Percentiles rank a stretch among this genome's conserved stretches.
Evolutionary conservation across 2,888 invertebrate species (phyloP).

Genomic region (Ypsolopha scabrella): DNA sequence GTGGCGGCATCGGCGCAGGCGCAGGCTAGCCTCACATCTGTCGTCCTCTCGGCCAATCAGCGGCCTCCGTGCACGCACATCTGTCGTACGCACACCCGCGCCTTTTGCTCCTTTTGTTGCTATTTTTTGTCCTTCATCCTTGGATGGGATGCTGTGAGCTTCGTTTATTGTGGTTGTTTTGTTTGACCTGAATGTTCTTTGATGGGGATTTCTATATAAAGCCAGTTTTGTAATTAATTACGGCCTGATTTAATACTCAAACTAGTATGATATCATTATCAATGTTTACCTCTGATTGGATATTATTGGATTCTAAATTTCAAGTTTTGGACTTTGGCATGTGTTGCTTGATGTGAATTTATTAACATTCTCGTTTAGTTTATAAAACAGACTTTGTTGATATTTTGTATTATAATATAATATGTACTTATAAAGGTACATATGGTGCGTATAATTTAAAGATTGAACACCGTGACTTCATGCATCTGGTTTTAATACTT

Average conservation of each 20-base stretch:
- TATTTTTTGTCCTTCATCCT: slow-evolving; percentile 36
- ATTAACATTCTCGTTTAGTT: no score
- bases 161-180: not conserved
- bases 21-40: slow-evolving; percentile 36
- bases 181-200: not conserved
- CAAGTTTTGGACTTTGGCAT: no score
- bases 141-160: not conserved
- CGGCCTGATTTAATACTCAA: not conserved
- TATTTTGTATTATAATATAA: no score
- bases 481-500: not conserved
- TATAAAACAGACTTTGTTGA: not conserved
- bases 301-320: no score
- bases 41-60: slow-evolving; percentile 43
- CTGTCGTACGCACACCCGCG: slow-evolving; percentile 42
- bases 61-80: slow-evolving; percentile 42
- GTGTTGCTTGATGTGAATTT: no score
- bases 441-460: not conserved
- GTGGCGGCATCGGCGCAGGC: not conserved
- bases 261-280: not conserved
- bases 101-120: slow-evolving; percentile 31
- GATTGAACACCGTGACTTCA: not conserved
- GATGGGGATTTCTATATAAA: not conserved
- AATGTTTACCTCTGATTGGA: not conserved
- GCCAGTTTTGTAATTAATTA: not conserved
- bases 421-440: not conserved